Percentiles rank a stretch among this genome's conserved stretches.
phyloP scores from a whole-genome alignment of 2,888 invertebrate genomes.

The Rhagonycha lutea region DNA sequence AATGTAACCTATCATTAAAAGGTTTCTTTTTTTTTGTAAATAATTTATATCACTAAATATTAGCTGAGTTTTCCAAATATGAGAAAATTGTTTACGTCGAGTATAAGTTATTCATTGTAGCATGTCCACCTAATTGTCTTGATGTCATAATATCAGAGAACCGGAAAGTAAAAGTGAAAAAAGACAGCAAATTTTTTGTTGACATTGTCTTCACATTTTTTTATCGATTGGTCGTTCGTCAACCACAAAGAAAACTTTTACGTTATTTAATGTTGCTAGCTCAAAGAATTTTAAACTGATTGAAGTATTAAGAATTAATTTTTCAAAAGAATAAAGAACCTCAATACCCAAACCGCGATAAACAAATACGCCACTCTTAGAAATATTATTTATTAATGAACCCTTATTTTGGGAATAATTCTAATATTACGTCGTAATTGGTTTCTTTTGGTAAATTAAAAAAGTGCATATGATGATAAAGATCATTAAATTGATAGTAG shows the following conservation, averaged over 20 bases:
- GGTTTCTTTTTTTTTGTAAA: background rate
- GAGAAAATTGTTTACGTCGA: background rate
- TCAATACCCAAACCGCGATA: background rate
- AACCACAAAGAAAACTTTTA: background rate
- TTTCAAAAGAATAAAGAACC: background rate
- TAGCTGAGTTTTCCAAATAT: background rate
- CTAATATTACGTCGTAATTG: background rate
- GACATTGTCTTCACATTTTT: background rate
- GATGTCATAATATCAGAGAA: background rate
- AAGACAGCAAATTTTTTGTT: background rate
- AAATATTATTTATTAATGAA: background rate
- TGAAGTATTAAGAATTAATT: background rate
- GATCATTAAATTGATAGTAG: background rate
- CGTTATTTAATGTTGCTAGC: background rate
- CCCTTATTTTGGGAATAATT: background rate
- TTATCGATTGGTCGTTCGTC: background rate
- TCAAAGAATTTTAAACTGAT: background rate
- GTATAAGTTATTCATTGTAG: constrained; percentile 1
- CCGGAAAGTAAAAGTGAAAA: background rate
- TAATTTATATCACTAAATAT: background rate
- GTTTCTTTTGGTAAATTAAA: background rate
- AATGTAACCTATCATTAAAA: background rate
- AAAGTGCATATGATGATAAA: background rate
- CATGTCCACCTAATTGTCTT: constrained; percentile 1
- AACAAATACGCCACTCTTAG: background rate